phyloP scores from a whole-genome alignment of 2,113 vertebrate species.

The Gnathonemus longibarbis region DNA sequence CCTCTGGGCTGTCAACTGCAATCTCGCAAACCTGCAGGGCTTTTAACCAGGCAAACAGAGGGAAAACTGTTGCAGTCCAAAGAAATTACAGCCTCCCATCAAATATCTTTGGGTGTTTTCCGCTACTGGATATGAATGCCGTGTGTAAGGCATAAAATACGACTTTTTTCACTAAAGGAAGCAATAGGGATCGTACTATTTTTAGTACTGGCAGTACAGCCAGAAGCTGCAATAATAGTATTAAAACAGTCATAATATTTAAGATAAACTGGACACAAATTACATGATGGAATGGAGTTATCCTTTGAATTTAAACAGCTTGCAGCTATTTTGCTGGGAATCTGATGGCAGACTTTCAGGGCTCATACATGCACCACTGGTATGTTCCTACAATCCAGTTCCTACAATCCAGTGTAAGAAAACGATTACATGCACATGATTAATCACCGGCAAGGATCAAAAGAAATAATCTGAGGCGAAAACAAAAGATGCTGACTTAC shows the following conservation, averaged over 20 bases:
- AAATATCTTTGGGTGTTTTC: slow-evolving; percentile 29
- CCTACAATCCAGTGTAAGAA: slow-evolving; percentile 48
- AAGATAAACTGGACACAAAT: slow-evolving; percentile 16
- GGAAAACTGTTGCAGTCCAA: slow-evolving; percentile 59
- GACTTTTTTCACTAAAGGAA: background rate
- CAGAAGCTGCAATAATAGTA: background rate
- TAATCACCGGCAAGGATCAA: slow-evolving; percentile 67
- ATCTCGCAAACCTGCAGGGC: slow-evolving; percentile 50
- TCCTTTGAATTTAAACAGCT: background rate
- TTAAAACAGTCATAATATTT: background rate
- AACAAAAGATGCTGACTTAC: slow-evolving; percentile 67
- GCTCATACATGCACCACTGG: slow-evolving; percentile 26
- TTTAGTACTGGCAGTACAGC: background rate
- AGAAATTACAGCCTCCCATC: slow-evolving; percentile 41
- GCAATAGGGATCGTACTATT: no score
- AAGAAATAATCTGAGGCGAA: slow-evolving; percentile 62
- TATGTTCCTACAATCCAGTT: slow-evolving; percentile 62
- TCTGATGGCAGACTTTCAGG: background rate
- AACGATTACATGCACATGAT: slow-evolving; percentile 61
- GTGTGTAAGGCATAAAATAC: background rate
- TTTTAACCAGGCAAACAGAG: slow-evolving; percentile 60
- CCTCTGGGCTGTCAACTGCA: slow-evolving; percentile 63
- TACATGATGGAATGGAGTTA: background rate
- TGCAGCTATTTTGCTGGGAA: background rate
- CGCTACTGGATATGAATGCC: background rate